A percentile compares a stretch with the other conserved stretches of the same genome.
Evolutionary conservation across 2,113 vertebrate genomes (phyloP).

Genomic region (Neotragus pygmaeus): DNA sequence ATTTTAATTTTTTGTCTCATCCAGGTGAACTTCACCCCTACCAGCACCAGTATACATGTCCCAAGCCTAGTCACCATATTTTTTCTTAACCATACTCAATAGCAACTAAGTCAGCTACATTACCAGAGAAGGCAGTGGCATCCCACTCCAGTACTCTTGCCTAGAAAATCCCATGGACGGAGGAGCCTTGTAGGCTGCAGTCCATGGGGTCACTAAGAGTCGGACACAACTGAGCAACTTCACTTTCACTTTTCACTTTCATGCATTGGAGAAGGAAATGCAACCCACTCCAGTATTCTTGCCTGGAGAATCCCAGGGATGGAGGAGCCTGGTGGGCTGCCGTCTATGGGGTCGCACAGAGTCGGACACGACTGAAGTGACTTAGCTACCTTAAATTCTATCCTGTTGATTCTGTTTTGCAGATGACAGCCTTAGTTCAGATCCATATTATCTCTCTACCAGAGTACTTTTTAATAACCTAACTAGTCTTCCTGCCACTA

Average conservation of each 20-base stretch:
- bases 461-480: background rate
- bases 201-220: too few relatives aligned
- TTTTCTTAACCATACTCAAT: background rate
- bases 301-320: background rate
- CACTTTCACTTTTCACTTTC: background rate
- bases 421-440: background rate
- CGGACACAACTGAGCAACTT: accelerated
- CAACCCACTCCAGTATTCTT: background rate
- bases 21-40: background rate
- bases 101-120: background rate
- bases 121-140: background rate
- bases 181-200: background rate
- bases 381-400: background rate
- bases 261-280: background rate
- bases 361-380: too few relatives aligned
- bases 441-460: background rate
- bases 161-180: background rate
- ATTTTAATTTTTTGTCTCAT: background rate
- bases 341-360: too few relatives aligned
- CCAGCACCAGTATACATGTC: background rate
- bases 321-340: too few relatives aligned
- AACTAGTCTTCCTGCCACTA: background rate
- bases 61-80: background rate
- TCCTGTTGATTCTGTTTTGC: background rate
- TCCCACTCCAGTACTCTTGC: background rate